Base-by-base conservation (phyloP, 2,797 vertebrate genomes). In the Linurgus olivaceus region DNA sequence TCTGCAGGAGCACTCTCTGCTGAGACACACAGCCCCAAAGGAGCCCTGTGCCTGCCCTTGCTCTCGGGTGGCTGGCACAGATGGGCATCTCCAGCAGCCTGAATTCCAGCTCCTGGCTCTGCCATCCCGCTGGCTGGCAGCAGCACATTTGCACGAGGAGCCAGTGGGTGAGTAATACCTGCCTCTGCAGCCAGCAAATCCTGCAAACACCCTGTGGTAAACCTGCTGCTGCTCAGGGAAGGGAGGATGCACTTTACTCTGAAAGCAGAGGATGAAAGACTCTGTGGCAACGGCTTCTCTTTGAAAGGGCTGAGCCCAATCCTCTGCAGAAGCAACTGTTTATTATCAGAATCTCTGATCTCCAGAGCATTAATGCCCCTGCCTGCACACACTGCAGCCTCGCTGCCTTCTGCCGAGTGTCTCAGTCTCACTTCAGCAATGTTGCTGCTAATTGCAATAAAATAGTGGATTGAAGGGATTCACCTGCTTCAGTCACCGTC, bases 271-370 rank as follows among this genome's bases (percentile, higher is more conserved):
- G 62, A 86, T 96, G 91, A 97, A 97, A 97, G 93, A n/a, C 68
- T 96, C 79, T 96, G 97, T 74, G 98, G 97, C 96, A 93, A 90
- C 50, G 88, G 93, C 54, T 94, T 71, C 0, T 84, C 97, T 97
- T 96, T 95, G 95, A 97, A 95, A 96, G 96, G 48, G 92, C 97
- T 48, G 96, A 98, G 97, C 96, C 96, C 96, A 85, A 93, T 96
- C 94, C 74, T 90, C 95, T 90, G 83, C 96, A 92, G 91, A 45
- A 51, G 95, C 97, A 97, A 87, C 94, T 92, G 97, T 79, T 97
- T 45, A n/a, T 93, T 24, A 95, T 97, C 97, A 93, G 81, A 61
- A 72, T 45, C 94, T 28, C 95, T 81, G 76, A 97, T 97, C 96
- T 96, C 71, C 81, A 8, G 35, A 61, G 75, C 72, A 2, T 44